Base-by-base conservation (phyloP, 2,113 vertebrate species). In the Paradoxurus hermaphroditus region DNA sequence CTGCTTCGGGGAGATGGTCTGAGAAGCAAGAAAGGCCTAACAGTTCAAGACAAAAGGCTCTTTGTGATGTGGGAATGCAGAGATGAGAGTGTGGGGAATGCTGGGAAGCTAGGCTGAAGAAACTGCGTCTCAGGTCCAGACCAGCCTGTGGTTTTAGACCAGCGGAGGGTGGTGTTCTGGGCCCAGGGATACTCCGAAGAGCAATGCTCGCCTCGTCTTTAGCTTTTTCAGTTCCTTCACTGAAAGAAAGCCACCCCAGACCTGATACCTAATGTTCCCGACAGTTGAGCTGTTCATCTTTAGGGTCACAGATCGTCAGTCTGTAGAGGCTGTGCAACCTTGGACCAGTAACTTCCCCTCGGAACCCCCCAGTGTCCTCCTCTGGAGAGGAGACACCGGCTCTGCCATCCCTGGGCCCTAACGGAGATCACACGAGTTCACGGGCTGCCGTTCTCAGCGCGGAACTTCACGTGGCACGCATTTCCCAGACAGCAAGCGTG, bases 41-140 rank as follows among this genome's bases (percentile, higher is more conserved):
- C 8, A 88, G 87, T 78, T 85, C 36, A 59, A 62, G 81, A 93
- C 0, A 34, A 92, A 98, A 93, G 95, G 79, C 8, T 90, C 93
- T 95, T 92, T 97, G 91, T 97, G 39, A 87, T 4, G 18, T 56
- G 82, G 94, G 95, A 56, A 44, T 56, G 91, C 68, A 94, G 87
- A 97, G 83, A 79, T 31, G 15, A 62, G 65, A 56, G 51, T 56
- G 46, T 16, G 29, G 21, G 70, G 44, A 31, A 91, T 13, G 81
- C 82, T 94, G 88, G 85, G 39, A 86, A 92, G 65, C 2, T 27
- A 1, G 19, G 31, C 87, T 93, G 46, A 34, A 70, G 95, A 85
- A 77, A 56, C 78, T 0, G 7, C 25, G 36, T 5, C 36, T 59
- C 77, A 62, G 84, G 96, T 96, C 41, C 73, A 31, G 56, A 93